A percentile compares a stretch with the other conserved stretches of the same genome.
Evolutionary conservation across 64 coral and sea anemone species (phyloP).

Genomic region (Trachythela sp.): DNA sequence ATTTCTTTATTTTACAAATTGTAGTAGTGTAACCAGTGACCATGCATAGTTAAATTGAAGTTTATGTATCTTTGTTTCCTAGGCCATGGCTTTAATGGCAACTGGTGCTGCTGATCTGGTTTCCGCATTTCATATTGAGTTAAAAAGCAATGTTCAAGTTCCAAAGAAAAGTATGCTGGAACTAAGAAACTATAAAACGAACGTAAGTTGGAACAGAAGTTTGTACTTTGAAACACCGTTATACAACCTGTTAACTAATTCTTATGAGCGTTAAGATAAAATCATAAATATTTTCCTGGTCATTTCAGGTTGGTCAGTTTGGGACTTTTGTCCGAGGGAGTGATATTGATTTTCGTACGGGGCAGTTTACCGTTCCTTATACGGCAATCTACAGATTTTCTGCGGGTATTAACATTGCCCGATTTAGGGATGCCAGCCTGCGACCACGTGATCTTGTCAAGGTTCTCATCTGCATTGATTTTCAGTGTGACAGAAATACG

Average conservation of each 20-base stretch:
- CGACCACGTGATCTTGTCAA: conserved; percentile 88
- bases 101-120: conserved; percentile 79
- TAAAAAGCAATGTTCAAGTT: conserved; percentile 59
- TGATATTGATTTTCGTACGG: conserved; percentile 58
- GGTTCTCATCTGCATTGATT: conserved; percentile 85
- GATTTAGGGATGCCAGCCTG: conserved; percentile 72
- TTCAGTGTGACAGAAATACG: conserved; percentile 79
- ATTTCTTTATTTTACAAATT: neutral
- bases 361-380: conserved; percentile 66
- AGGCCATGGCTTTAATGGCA: conserved; percentile 81
- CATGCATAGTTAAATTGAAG: no score
- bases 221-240: neutral
- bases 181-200: conserved; percentile 76
- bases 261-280: neutral
- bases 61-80: neutral
- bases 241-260: neutral
- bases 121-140: conserved; percentile 72
- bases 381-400: conserved; percentile 76
- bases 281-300: neutral
- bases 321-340: conserved; percentile 89
- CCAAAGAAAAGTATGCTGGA: conserved; percentile 79
- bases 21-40: no score
- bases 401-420: conserved; percentile 51
- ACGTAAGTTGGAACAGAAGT: conserved; percentile 48
- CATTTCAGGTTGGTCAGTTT: conserved; percentile 59